A percentile compares a stretch with the other conserved stretches of the same genome.
These are phyloP conservation scores for Charadrius vociferus DNA, from an alignment of 2,113 vertebrate species.

Conservation along the genomic window DNA sequence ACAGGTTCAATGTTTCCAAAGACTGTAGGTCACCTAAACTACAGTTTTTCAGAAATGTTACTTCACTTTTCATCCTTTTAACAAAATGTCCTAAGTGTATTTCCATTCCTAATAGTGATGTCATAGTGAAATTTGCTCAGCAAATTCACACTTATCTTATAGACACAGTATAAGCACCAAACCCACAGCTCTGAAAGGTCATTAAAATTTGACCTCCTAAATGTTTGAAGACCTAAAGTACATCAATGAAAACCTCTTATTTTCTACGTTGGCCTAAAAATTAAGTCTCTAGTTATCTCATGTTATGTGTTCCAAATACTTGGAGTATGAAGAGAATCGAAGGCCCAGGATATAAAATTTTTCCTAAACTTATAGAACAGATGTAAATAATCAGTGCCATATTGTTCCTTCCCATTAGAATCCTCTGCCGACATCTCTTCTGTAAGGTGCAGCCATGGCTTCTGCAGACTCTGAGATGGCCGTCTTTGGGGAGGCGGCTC, in stretches of 20 bases:
- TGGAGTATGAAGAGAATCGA: neutral
- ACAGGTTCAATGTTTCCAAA: neutral
- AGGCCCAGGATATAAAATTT: neutral
- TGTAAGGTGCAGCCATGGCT: neutral
- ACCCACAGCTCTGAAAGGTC: neutral
- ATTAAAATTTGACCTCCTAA: neutral
- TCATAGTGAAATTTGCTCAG: neutral
- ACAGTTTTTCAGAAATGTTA: neutral
- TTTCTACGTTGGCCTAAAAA: neutral
- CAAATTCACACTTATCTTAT: neutral
- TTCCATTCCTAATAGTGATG: neutral
- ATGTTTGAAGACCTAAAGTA: neutral
- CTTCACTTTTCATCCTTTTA: neutral
- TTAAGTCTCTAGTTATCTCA: neutral
- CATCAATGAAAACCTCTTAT: neutral
- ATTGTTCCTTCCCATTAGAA: constrained; percentile 17
- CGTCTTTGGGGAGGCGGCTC: neutral
- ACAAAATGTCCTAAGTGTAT: neutral
- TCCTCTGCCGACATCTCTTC: neutral
- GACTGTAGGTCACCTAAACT: neutral
- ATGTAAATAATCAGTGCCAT: neutral
- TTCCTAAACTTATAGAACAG: neutral
- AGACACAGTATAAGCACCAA: neutral
- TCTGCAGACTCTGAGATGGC: constrained; percentile 82
- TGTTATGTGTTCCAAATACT: neutral